Base-by-base conservation (phyloP, 1,140 invertebrate species). In the Meloidogyne chitwoodi region DNA sequence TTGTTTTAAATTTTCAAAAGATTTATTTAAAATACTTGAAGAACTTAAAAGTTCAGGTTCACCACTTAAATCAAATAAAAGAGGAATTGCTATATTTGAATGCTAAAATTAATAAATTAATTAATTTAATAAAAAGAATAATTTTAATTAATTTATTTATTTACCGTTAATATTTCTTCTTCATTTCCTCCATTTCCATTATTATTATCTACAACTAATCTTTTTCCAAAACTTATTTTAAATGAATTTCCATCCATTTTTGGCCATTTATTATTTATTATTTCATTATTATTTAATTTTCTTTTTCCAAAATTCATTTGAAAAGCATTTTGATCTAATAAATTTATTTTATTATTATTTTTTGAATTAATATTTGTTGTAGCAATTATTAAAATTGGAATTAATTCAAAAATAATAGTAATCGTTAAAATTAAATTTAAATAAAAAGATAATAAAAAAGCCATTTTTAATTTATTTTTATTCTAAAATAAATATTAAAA, bases 141-240 rank as follows among this genome's bases (percentile, higher is more conserved):
- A 19, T n/a, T 19, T 48, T 48, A 48, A 48, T 19, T 48, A 44
- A 44, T 44, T 44, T 10, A 38, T 4, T 38, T 0, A 38, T 38
- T 16, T 11, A 19, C 44, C 3, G 34, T 38, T 38, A 38, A 38
- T 38, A 38, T 38, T 38, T 38, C 34, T 38, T 38, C 34, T 38
- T 38, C 34, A 4, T 10, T 4, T 38, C 10, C 34, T 38, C 10
- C 34, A 8, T 38, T 10, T 8, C 10, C 8, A 4, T 38, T 38
- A 38, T 31, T 31, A 31, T 31, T 31, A 3, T 31, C 6, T n/a
- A n/a, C n/a, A n/a, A 31, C 6, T 31, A 31, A 24, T 27, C 66
- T 62, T 68, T 76, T 77, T 34, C 76, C 76, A 48, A 77, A 77
- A 31, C 76, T 77, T 75, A 77, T 77, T 65, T 75, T 34, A 38